These are phyloP conservation scores for Cassiopea andromeda DNA, from an alignment of 30 jellyfish, hydroid and myxozoan genomes.

Conservation along the genomic window DNA sequence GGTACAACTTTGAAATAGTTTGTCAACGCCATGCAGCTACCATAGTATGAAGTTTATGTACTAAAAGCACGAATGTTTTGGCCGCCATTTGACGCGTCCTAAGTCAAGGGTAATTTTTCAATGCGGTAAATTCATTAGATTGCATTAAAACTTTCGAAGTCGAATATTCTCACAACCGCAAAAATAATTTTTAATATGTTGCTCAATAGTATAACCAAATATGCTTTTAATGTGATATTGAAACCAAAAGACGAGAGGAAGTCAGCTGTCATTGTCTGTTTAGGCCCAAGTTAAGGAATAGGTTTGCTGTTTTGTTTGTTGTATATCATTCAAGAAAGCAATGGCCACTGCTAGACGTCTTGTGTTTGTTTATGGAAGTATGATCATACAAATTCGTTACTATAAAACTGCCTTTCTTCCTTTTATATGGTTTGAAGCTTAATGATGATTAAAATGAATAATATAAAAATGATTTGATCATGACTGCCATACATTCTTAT, in stretches of 20 bases:
- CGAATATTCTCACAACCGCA: neutral
- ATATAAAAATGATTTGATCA: too few species aligned
- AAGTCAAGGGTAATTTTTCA: neutral
- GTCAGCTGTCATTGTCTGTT: neutral
- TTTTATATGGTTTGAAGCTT: too few species aligned
- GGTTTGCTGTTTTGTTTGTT: conserved; percentile 38
- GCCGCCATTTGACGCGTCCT: neutral
- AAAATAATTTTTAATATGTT: too few species aligned
- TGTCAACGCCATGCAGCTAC: neutral
- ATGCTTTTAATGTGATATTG: neutral
- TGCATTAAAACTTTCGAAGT: neutral
- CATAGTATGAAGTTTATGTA: neutral
- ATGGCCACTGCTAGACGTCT: neutral
- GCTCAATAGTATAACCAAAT: neutral
- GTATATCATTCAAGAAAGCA: conserved; percentile 25
- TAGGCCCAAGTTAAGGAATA: conserved; percentile 13
- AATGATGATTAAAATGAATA: too few species aligned
- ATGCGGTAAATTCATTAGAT: neutral
- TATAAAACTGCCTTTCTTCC: too few species aligned
- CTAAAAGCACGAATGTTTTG: neutral
- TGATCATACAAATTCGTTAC: too few species aligned
- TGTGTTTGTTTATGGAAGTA: neutral
- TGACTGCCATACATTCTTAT: too few species aligned
- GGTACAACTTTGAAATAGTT: neutral
- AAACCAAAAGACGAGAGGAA: neutral